Evolutionary conservation across 2,888 invertebrate species (phyloP).

Genomic region (Camponotus fellah): DNA sequence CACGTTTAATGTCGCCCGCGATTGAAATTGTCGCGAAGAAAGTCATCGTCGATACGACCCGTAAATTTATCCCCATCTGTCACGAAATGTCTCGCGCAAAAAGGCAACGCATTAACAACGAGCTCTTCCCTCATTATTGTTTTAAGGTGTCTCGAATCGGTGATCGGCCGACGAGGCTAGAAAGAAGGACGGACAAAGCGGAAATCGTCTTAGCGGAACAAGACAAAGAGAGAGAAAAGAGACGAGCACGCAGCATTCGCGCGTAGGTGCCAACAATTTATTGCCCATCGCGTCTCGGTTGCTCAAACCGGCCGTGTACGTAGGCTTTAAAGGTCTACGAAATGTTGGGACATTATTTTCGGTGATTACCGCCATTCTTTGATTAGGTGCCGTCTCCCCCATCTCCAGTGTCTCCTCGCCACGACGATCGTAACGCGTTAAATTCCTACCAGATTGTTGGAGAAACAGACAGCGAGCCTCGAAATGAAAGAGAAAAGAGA

Average conservation of each 20-base stretch:
- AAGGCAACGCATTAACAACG: constrained; percentile 69
- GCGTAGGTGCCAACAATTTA: constrained; percentile 82
- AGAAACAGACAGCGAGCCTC: constrained; percentile 60
- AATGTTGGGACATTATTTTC: constrained; percentile 80
- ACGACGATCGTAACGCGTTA: constrained; percentile 64
- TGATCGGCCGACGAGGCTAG: constrained; percentile 64
- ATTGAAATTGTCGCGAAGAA: not conserved
- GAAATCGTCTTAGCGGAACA: constrained; percentile 33
- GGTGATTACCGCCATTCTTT: constrained; percentile 81
- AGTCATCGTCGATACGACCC: not conserved
- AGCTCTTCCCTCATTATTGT: constrained; percentile 74
- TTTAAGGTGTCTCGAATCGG: constrained; percentile 70
- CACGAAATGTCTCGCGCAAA: constrained; percentile 68
- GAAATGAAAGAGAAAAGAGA: constrained; percentile 49
- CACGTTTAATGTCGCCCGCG: not conserved
- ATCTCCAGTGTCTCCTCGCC: not conserved
- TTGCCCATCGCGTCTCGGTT: constrained; percentile 75
- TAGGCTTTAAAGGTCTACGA: constrained; percentile 74
- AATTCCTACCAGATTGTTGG: constrained; percentile 70
- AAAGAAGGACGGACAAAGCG: constrained; percentile 39
- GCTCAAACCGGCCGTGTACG: constrained; percentile 68
- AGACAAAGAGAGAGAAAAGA: constrained; percentile 30
- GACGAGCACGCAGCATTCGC: constrained; percentile 58
- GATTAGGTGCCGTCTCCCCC: constrained; percentile 74
- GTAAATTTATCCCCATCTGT: constrained; percentile 74